Evolutionary conservation across 1,140 invertebrate species (phyloP), one percentile per base, ranked within the genome.

Genomic region (Triops cancriformis): DNA sequence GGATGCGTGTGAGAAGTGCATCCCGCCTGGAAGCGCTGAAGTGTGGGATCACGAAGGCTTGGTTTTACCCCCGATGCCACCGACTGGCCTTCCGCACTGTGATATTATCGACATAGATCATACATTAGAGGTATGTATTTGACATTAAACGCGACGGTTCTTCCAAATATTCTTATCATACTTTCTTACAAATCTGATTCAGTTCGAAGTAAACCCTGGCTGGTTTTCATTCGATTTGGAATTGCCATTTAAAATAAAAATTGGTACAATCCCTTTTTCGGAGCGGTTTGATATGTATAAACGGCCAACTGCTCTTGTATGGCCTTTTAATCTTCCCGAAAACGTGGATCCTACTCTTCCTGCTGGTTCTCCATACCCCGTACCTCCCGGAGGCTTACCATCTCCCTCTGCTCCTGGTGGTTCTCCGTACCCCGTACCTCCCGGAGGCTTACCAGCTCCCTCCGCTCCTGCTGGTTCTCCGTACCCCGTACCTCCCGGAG

Each of bases 131-230:
- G 77, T 78, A 23, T 26, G 10, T 31, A 23, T 23, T 45, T 45
- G 14, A 27, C 28, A 9, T 45, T 31, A 42, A 11, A 23, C n/a
- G 4, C 14, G 23, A n/a, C 11, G 26, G n/a, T 23, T n/a, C 43
- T 76, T n/a, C 31, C 7, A 72, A 10, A 75, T 26, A 37, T n/a
- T n/a, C n/a, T n/a, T n/a, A n/a, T n/a, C n/a, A n/a, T n/a, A n/a
- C n/a, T n/a, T n/a, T n/a, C n/a, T n/a, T n/a, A 37, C 42, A 27
- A 18, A 14, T 78, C 31, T 26, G 12, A 26, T 77, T 26, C 31
- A 78, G 77, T 78, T 78, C 51, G 72, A 74, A 31, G 73, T 78
- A 26, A 43, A 78, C 28, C 77, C 77, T n/a, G 77, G 72, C 14
- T 26, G 18, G n/a, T 41, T 78, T 12, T 78, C 77, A 1, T 78